These are phyloP conservation scores for Tetramorium parvispinum DNA, from an alignment of 1,140 invertebrate genomes.

Conservation along the genomic window DNA sequence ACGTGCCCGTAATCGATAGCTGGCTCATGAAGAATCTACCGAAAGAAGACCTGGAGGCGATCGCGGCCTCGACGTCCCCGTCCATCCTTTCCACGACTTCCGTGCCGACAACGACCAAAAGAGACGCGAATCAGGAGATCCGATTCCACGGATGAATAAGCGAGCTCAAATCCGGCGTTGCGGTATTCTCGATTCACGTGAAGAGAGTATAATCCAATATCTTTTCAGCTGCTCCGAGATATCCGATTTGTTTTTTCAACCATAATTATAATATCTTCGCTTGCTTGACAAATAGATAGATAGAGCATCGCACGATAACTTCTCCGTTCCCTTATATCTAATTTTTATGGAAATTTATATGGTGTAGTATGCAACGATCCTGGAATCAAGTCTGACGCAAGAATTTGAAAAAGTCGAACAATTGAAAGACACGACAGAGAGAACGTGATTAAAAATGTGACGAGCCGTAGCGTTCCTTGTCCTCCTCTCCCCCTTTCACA, in stretches of 20 bases:
- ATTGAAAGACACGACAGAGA: neutral
- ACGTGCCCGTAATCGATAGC: slow-evolving; percentile 89
- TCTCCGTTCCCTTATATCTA: slow-evolving; percentile 9
- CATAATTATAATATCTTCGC: slow-evolving; percentile 21
- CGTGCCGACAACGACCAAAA: neutral
- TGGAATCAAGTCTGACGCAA: neutral
- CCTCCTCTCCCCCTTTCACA: neutral
- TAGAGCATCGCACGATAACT: slow-evolving; percentile 2
- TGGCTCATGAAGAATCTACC: slow-evolving; percentile 88
- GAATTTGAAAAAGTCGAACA: neutral
- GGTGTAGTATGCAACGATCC: neutral
- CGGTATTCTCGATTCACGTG: neutral
- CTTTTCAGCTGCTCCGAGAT: neutral
- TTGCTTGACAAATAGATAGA: slow-evolving; percentile 35
- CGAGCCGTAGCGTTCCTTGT: neutral
- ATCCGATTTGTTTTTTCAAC: neutral
- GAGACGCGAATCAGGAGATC: neutral
- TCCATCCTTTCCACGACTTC: neutral
- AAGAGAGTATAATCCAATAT: neutral
- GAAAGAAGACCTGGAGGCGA: slow-evolving; percentile 60
- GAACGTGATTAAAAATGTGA: neutral
- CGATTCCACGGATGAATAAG: slow-evolving; percentile 8
- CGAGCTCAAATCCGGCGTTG: neutral
- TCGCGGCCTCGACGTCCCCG: neutral
- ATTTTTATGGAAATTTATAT: neutral